phyloP scores from a whole-genome alignment of 2,797 vertebrate species.

The Rhinogobio ventralis region DNA sequence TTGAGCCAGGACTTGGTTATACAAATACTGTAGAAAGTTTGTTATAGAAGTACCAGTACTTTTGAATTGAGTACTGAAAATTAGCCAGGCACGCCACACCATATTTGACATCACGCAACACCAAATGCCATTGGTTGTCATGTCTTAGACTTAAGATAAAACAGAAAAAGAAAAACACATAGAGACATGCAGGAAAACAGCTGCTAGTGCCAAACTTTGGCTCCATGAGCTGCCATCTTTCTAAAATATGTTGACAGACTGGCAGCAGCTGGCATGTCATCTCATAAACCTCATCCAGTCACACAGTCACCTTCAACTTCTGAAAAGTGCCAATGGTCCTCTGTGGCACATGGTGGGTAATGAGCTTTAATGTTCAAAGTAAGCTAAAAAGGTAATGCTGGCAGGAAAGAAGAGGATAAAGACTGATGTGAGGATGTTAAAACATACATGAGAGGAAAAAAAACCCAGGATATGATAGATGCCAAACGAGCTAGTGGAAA shows the following conservation, averaged over 20 bases:
- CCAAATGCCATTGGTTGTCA: background rate
- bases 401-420: conserved; percentile 42
- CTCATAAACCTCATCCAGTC: conserved; percentile 41
- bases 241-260: conserved; percentile 23
- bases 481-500: conserved; percentile 33
- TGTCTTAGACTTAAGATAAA: conserved; percentile 1
- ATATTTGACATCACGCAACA: background rate
- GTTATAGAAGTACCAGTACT: background rate
- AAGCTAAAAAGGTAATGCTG: conserved; percentile 45
- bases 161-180: background rate
- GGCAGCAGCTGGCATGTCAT: conserved; percentile 13
- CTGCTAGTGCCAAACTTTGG: conserved; percentile 59
- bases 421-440: conserved; percentile 56
- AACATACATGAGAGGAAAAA: conserved; percentile 54
- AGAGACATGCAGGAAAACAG: background rate
- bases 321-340: conserved; percentile 24
- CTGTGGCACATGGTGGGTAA: conserved; percentile 34
- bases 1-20: background rate
- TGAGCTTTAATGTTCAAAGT: conserved; percentile 32
- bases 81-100: background rate
- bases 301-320: conserved; percentile 44
- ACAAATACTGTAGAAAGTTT: background rate
- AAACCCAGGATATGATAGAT: conserved; percentile 42
- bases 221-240: conserved; percentile 44
- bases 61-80: background rate